phyloP scores from a whole-genome alignment of 1,140 invertebrate genomes.

The Drosophila santomea region DNA sequence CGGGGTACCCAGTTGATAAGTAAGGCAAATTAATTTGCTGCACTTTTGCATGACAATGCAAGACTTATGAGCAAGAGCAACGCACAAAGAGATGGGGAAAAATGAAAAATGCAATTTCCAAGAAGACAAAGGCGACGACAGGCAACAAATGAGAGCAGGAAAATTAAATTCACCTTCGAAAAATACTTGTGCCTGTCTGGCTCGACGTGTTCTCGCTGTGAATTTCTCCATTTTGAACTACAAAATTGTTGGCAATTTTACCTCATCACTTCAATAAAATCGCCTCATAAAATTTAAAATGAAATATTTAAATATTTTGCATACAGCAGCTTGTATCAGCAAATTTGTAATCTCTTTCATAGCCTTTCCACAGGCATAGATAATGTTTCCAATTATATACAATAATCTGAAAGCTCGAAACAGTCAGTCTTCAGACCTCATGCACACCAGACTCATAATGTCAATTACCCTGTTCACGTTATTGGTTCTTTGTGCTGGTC shows the following conservation, averaged over 20 bases:
- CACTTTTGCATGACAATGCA: slow-evolving; percentile 60
- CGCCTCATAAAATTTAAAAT: too few relatives aligned
- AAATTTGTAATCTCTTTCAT: too few relatives aligned
- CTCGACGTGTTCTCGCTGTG: background rate
- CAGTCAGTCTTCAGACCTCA: background rate
- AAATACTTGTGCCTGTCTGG: slow-evolving; percentile 18
- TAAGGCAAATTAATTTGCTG: slow-evolving; percentile 59
- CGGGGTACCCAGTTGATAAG: slow-evolving; percentile 8
- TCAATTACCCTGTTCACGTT: background rate
- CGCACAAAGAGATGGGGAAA: slow-evolving; percentile 20
- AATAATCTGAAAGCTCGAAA: background rate
- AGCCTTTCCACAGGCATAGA: background rate
- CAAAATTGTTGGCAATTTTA: too few relatives aligned
- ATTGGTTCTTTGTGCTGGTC: background rate
- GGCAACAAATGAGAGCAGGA: slow-evolving; percentile 50
- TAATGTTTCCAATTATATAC: background rate
- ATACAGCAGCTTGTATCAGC: too few relatives aligned
- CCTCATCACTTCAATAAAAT: too few relatives aligned
- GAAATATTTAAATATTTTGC: background rate
- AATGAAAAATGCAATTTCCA: slow-evolving; percentile 39
- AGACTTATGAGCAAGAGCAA: slow-evolving; percentile 52
- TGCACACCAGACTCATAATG: background rate
- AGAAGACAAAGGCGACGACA: slow-evolving; percentile 39
- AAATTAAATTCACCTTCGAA: slow-evolving; percentile 64
- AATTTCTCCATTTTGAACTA: slow-evolving; percentile 3